phyloP scores from a whole-genome alignment of 2,113 vertebrate genomes.

The Mugil cephalus region DNA sequence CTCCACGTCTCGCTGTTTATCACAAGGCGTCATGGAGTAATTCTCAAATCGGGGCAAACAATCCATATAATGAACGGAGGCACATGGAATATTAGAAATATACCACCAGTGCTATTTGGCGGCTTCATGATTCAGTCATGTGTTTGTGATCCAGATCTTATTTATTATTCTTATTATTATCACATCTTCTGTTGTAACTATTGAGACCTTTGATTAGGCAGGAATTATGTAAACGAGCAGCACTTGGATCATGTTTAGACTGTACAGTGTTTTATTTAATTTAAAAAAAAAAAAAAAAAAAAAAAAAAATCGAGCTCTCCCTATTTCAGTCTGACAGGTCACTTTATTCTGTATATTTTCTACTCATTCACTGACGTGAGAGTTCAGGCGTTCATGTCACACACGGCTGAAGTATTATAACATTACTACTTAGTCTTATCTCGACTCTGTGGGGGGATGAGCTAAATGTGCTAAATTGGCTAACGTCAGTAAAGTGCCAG shows the following conservation, averaged over 20 bases:
- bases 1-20: not conserved
- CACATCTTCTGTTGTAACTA: conserved; percentile 36
- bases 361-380: not conserved
- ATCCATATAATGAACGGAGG: not conserved
- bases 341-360: not conserved
- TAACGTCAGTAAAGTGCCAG: not conserved
- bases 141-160: conserved; percentile 42
- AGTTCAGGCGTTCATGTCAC: not conserved
- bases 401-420: not conserved
- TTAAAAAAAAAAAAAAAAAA: no score
- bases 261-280: conserved; percentile 26
- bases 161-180: conserved; percentile 52
- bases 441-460: not conserved
- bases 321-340: conserved; percentile 21
- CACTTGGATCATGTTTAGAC: conserved; percentile 5
- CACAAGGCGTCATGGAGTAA: not conserved
- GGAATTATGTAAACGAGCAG: conserved; percentile 9
- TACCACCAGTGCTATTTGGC: conserved; percentile 29
- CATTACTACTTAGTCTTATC: not conserved
- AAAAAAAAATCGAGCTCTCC: no score
- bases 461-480: no score
- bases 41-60: not conserved
- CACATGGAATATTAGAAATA: conserved; percentile 11
- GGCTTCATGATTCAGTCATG: conserved; percentile 3
- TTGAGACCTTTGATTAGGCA: not conserved